Evolutionary conservation across 2,797 vertebrate species (phyloP), one percentile per base, ranked within the genome.

Genomic region (Prunella strophiata): DNA sequence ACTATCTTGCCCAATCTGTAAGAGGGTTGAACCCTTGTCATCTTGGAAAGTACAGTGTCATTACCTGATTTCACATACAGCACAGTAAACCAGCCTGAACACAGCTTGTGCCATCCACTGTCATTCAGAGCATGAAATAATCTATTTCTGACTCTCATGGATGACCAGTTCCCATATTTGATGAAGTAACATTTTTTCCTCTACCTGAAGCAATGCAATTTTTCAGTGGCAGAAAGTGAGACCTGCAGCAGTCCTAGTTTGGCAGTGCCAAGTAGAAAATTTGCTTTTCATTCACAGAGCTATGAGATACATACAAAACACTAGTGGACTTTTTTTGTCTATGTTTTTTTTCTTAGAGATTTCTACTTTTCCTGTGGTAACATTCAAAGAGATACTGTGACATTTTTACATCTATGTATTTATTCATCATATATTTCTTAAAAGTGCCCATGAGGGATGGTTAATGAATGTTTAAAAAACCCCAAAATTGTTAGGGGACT

Each of bases 151-250:
- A 84, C 81, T 88, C 8, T 0, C 32, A 54, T 2, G 8, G 50
- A 80, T 36, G 34, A 29, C 66, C 65, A 80, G 66, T 83, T 95
- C 80, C 68, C 71, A 52, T 82, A 73, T 68, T 88, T 89, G 59
- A 91, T 73, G 90, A 75, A 57, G 65, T 75, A 91, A 86, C 47
- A 76, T 72, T 81, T 36, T 8, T 84, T 71, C 29, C 72, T 96
- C 77, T 40, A 97, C 83, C 83, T 81, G 61, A 95, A 92, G 62
- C 51, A 93, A 48, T 84, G 68, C 51, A 63, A 83, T 88, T 71
- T 40, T 84, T 65, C 48, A 63, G 52, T 72, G 27, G 57, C 75
- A 96, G 66, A 61, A 92, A 85, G 14, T 1, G 0, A 68, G 47
- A 61, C 50, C 34, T 86, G 32, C 19, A 89, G n/a, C 54, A 78